A percentile compares a stretch with the other conserved stretches of the same genome.
These are phyloP conservation scores for Rhynchotus rufescens DNA, from an alignment of 2,797 vertebrate genomes.

Conservation along the genomic window DNA sequence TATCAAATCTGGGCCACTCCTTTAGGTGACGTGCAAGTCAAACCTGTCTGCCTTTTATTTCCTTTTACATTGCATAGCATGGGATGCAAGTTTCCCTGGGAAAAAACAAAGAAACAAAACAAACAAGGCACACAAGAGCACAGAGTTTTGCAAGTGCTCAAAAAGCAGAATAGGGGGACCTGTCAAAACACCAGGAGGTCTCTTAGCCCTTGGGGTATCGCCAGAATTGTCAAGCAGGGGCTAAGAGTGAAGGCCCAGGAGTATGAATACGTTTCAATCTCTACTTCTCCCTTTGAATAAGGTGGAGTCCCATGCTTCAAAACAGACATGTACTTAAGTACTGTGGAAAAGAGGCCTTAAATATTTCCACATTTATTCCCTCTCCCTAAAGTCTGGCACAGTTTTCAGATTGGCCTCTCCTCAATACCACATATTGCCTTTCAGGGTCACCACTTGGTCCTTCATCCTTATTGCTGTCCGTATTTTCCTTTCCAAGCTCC, in stretches of 20 bases:
- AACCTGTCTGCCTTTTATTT: background rate
- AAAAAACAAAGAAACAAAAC: background rate
- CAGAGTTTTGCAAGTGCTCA: background rate
- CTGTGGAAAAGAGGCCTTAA: background rate
- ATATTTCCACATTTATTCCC: background rate
- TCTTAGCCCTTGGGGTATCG: background rate
- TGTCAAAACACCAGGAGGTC: background rate
- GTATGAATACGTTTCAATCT: accelerated
- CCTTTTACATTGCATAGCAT: background rate
- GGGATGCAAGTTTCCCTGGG: background rate
- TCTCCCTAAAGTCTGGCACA: background rate
- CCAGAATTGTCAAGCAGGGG: background rate
- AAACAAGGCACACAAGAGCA: background rate
- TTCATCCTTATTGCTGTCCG: background rate
- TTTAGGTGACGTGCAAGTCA: background rate
- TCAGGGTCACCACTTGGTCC: background rate
- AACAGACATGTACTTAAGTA: background rate
- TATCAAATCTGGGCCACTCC: background rate
- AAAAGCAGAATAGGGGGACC: background rate
- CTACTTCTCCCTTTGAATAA: background rate
- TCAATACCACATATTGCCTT: background rate
- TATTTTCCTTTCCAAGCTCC: background rate
- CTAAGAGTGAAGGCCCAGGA: background rate
- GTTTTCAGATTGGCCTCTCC: background rate
- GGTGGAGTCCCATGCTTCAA: background rate